Conservation (phyloP, 1,140 invertebrate genomes). For the Heliothis virescens region DNA sequence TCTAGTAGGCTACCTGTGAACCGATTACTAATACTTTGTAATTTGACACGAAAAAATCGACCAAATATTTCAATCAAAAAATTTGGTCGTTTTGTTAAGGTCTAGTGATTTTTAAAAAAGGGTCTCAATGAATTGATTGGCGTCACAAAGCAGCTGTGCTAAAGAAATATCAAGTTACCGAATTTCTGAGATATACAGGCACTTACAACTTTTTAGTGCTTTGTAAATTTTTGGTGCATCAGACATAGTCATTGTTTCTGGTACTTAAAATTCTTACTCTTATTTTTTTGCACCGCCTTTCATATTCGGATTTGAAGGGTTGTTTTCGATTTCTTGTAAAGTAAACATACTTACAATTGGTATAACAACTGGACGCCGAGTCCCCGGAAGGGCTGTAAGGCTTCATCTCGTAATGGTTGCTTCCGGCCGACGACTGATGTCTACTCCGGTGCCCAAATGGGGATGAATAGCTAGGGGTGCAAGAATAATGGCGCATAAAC, state of each 20-base stretch:
- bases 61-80: too few relatives aligned
- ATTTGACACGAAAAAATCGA: too few relatives aligned
- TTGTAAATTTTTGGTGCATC: too few relatives aligned
- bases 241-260: too few relatives aligned
- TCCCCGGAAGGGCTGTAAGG: slow-evolving; percentile 81
- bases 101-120: slow-evolving; percentile 8
- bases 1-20: too few relatives aligned
- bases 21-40: too few relatives aligned
- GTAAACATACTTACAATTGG: slow-evolving; percentile 73
- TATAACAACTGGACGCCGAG: slow-evolving; percentile 80
- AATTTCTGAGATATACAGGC: background rate
- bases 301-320: background rate
- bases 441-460: slow-evolving; percentile 76
- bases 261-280: too few relatives aligned
- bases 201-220: background rate
- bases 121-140: background rate
- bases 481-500: slow-evolving; percentile 45
- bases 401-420: slow-evolving; percentile 83
- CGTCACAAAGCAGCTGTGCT: background rate
- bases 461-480: slow-evolving; percentile 71
- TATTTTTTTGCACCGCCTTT: background rate
- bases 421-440: slow-evolving; percentile 73
- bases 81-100: background rate
- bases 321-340: background rate
- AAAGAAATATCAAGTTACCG: slow-evolving; percentile 13